Conservation (phyloP, 1,140 invertebrate species). For the Aphaenogaster rudis region DNA sequence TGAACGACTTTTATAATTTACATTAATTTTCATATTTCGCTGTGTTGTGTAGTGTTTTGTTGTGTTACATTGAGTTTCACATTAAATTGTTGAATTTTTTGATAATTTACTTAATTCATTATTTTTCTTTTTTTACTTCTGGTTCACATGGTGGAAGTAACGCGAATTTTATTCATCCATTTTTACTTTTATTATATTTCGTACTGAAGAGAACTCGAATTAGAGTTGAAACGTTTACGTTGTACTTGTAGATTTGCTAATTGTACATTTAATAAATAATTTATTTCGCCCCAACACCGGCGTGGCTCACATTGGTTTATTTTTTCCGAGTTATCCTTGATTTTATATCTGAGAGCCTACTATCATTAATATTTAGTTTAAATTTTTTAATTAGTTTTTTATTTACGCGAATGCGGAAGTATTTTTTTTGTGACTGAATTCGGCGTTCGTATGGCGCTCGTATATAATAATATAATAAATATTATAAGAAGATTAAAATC, state of each 20-base stretch:
- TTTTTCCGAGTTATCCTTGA: no score
- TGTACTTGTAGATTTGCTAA: no score
- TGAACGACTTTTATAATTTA: neutral
- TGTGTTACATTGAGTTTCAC: neutral
- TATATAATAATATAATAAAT: neutral
- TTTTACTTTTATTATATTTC: no score
- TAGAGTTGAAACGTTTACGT: no score
- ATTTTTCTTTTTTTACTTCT: no score
- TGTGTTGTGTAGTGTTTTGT: neutral
- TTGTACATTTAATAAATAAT: no score
- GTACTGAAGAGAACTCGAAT: no score
- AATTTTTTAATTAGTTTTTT: constrained; percentile 4
- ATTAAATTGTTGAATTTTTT: neutral
- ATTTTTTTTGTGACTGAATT: neutral
- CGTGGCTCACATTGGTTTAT: no score
- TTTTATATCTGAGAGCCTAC: no score
- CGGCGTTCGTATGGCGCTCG: neutral
- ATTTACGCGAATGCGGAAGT: neutral
- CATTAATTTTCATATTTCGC: neutral
- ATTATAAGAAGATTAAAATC: neutral
- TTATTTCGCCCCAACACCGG: no score
- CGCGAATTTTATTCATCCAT: no score
- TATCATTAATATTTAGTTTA: neutral
- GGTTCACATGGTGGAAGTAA: no score
- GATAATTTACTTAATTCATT: neutral